Base-by-base conservation (phyloP, 2,797 vertebrate genomes). In the Sternotherus odoratus region DNA sequence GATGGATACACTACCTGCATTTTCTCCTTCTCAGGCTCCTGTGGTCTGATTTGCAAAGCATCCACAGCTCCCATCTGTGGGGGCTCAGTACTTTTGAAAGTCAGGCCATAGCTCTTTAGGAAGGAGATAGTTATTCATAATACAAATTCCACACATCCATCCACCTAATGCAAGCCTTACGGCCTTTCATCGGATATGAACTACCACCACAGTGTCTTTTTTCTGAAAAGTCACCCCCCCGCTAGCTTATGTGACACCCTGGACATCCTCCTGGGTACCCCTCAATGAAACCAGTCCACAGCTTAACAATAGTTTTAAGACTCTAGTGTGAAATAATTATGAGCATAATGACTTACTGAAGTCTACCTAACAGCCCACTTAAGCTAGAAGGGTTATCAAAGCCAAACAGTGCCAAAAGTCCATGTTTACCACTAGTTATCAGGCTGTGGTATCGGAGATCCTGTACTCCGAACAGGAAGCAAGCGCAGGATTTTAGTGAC, bases 201-300 rank as follows among this genome's bases (percentile, higher is more conserved):
- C 54, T 39, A 39, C 33, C 28, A 57, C 17, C 28, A 30, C 1
- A 2, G 49, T 33, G 19, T 12, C 43, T 28, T 26, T 26, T 8
- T 24, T 1, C 30, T 1, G 4, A 28, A 48, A 39, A 26, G 23
- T 50, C 48, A 48, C 19, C 48, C 54, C 54, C 2, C 0, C 0
- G 0, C 4, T 49, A 3, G 5, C 5, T 8, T 30, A 13, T 16
- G 48, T 4, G 49, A 57, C 69, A 57, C 79, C 39, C 6, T 54
- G 66, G n/a, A 51, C 30, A 28, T 1, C 30, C 21, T 24, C 16
- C 60, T 39, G 86, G 28, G 2, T 5, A 48, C 23, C 13, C 26
- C 53, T 83, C 36, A 56, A 77, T 50, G 66, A 66, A 80, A 30
- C 3, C 26, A 69, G 54, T 50, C n/a, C 46, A 74, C 86, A 82